Percentiles rank a stretch among this genome's conserved stretches.
Conservation (phyloP, 2,888 invertebrate species). For the Microctonus brassicae region DNA sequence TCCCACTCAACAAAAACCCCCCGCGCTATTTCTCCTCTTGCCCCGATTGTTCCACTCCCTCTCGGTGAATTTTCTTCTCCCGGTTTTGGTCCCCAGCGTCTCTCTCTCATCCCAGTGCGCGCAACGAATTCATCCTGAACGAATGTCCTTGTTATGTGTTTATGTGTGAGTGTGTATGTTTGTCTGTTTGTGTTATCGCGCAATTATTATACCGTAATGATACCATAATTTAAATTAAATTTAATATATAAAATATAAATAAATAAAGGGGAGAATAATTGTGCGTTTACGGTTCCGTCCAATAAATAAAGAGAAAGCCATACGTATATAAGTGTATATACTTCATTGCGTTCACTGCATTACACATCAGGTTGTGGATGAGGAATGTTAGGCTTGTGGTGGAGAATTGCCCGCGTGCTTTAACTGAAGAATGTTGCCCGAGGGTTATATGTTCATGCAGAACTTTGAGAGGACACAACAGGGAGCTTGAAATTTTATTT, state of each 20-base stretch:
- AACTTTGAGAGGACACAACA: neutral
- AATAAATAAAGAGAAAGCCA: neutral
- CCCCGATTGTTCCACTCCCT: conserved; percentile 32
- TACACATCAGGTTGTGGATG: neutral
- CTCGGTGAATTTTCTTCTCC: conserved; percentile 39
- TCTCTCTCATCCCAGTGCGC: conserved; percentile 54
- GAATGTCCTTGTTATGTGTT: conserved; percentile 56
- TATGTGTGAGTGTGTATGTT: neutral
- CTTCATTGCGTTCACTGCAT: neutral
- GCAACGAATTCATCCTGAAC: conserved; percentile 72
- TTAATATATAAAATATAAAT: no score
- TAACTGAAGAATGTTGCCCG: neutral
- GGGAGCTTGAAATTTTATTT: no score
- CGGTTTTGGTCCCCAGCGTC: conserved; percentile 30
- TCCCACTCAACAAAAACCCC: conserved; percentile 3
- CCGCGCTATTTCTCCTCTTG: neutral
- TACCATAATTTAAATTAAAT: neutral
- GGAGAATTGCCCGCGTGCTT: neutral
- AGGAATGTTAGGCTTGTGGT: neutral
- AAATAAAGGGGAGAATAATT: neutral
- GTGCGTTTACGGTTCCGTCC: conserved; percentile 7
- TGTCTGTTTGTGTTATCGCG: neutral
- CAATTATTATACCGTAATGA: neutral
- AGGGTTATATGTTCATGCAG: neutral
- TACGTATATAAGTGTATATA: neutral